These are phyloP conservation scores for Sphecodes monilicornis DNA, from an alignment of 2,888 invertebrate species.

Conservation along the genomic window DNA sequence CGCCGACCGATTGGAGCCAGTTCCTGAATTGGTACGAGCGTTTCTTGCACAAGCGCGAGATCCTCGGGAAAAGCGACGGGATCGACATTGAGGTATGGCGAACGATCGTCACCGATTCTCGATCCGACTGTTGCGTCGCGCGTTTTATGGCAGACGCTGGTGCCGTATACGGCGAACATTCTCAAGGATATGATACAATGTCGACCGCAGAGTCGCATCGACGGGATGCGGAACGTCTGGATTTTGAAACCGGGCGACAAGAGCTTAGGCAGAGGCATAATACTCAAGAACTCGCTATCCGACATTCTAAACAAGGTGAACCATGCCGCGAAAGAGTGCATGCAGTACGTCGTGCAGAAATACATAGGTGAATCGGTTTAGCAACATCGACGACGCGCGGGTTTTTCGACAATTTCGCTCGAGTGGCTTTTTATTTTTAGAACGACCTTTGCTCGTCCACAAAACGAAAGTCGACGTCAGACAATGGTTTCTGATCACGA, in stretches of 20 bases:
- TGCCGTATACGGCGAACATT: slow-evolving; percentile 35
- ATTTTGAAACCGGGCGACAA: slow-evolving; percentile 68
- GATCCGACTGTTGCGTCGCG: neutral
- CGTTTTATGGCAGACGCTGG: slow-evolving; percentile 41
- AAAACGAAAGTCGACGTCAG: slow-evolving; percentile 68
- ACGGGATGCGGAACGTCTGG: slow-evolving; percentile 68
- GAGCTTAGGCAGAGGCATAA: slow-evolving; percentile 65
- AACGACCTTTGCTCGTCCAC: slow-evolving; percentile 64
- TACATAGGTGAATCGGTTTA: slow-evolving; percentile 62
- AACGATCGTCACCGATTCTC: neutral
- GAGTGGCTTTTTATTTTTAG: slow-evolving; percentile 41
- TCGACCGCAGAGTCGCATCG: slow-evolving; percentile 61
- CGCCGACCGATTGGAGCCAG: slow-evolving; percentile 52
- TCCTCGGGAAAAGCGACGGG: slow-evolving; percentile 45
- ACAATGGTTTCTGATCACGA: slow-evolving; percentile 69
- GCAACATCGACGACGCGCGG: too few relatives aligned
- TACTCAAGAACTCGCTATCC: slow-evolving; percentile 55
- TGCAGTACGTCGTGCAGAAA: slow-evolving; percentile 66
- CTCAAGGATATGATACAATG: slow-evolving; percentile 48
- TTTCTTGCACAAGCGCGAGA: slow-evolving; percentile 47
- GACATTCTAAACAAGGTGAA: slow-evolving; percentile 63
- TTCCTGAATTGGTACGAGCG: slow-evolving; percentile 62
- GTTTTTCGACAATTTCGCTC: neutral
- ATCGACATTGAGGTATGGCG: slow-evolving; percentile 57
- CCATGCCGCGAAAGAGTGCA: slow-evolving; percentile 58